These are phyloP conservation scores for Drosophila asahinai DNA, from an alignment of 1,140 invertebrate species.

Conservation along the genomic window DNA sequence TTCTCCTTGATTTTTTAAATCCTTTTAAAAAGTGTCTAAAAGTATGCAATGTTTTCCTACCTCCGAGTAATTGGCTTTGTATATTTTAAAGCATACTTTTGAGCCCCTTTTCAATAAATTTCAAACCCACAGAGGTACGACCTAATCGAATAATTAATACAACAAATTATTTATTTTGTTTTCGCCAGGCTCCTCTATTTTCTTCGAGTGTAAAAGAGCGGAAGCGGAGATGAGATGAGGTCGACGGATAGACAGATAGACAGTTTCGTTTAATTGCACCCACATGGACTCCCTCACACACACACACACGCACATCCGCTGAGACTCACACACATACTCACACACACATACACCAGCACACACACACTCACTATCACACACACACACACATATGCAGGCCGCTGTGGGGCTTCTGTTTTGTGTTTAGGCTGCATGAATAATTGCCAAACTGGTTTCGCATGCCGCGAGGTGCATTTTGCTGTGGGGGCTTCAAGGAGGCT, in stretches of 20 bases:
- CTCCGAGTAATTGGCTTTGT: no score
- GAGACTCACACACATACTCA: neutral
- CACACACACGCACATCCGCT: neutral
- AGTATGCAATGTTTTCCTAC: no score
- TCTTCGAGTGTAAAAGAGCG: slow-evolving; percentile 10
- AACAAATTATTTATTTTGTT: neutral
- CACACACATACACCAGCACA: slow-evolving; percentile 6
- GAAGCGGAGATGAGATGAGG: slow-evolving; percentile 19
- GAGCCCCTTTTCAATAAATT: no score
- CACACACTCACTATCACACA: neutral
- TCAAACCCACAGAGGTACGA: no score
- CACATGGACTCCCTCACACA: slow-evolving; percentile 37
- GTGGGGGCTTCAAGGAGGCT: neutral
- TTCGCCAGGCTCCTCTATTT: neutral
- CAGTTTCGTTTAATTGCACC: slow-evolving; percentile 59
- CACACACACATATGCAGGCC: slow-evolving; percentile 12
- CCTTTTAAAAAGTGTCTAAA: no score
- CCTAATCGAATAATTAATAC: neutral
- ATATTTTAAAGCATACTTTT: neutral
- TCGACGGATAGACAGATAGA: slow-evolving; percentile 23
- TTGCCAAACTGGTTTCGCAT: slow-evolving; percentile 55
- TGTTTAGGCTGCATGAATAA: slow-evolving; percentile 78
- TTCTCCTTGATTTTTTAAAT: no score
- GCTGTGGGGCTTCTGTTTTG: slow-evolving; percentile 46
- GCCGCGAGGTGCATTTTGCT: slow-evolving; percentile 46